These are phyloP conservation scores for Drosophila subsilvestris DNA, from an alignment of 2,888 invertebrate species.

Conservation along the genomic window DNA sequence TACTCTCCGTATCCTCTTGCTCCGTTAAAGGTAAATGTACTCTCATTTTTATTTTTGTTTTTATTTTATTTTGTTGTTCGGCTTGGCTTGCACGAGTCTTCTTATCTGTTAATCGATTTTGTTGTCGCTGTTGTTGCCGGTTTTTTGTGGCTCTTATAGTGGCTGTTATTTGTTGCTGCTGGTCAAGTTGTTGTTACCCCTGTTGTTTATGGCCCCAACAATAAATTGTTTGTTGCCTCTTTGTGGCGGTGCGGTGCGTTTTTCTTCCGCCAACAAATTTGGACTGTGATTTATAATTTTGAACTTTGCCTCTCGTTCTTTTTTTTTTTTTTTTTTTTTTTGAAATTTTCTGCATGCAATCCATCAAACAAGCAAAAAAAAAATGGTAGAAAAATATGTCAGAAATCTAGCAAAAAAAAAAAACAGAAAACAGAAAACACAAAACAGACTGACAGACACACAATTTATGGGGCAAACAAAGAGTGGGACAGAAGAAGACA, in stretches of 20 bases:
- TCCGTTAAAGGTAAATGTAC: slow-evolving; percentile 12
- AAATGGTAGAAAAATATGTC: slow-evolving; percentile 58
- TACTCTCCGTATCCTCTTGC: background rate
- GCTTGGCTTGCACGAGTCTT: background rate
- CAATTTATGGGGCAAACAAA: slow-evolving; percentile 69
- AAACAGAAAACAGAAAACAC: slow-evolving; percentile 47
- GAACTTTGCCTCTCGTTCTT: slow-evolving; percentile 32
- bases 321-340: slow-evolving; percentile 22
- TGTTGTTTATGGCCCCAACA: slow-evolving; percentile 43
- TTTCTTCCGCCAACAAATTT: slow-evolving; percentile 54
- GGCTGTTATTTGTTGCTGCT: slow-evolving; percentile 8
- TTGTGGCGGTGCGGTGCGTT: background rate
- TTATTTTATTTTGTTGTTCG: background rate
- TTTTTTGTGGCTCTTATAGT: slow-evolving; percentile 1
- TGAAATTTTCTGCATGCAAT: slow-evolving; percentile 53
- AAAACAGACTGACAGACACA: slow-evolving; percentile 58
- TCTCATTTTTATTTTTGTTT: background rate
- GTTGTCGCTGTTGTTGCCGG: slow-evolving; percentile 17
- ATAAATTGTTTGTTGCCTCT: slow-evolving; percentile 54
- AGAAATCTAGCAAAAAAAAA: slow-evolving; percentile 65
- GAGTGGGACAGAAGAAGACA: slow-evolving; percentile 16
- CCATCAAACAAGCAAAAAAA: slow-evolving; percentile 53
- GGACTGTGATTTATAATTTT: slow-evolving; percentile 67
- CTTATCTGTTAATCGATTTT: slow-evolving; percentile 74
- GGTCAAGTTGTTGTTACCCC: slow-evolving; percentile 21